Conservation (phyloP, 2,797 vertebrate species). For the Nyctibius grandis region DNA sequence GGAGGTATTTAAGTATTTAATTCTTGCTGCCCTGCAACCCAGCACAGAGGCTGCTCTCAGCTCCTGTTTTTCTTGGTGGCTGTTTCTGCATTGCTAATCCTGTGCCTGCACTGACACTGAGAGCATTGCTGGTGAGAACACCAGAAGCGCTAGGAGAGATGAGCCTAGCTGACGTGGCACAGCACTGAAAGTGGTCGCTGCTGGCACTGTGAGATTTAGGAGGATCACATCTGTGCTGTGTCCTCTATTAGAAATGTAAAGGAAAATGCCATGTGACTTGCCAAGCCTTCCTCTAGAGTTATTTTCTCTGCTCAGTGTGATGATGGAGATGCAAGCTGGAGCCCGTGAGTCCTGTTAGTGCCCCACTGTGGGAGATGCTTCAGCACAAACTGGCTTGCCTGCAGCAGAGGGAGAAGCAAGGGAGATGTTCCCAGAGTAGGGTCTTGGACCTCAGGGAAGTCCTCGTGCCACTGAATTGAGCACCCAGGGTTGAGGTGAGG, state of each 20-base stretch:
- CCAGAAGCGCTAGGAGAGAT: not conserved
- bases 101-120: not conserved
- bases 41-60: not conserved
- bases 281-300: not conserved
- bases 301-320: not conserved
- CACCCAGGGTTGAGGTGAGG: not conserved
- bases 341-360: not conserved
- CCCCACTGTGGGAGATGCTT: not conserved
- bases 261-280: not conserved
- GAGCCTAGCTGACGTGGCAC: not conserved
- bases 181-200: not conserved
- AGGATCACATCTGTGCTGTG: not conserved
- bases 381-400: not conserved
- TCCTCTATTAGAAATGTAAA: not conserved
- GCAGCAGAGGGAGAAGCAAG: not conserved
- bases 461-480: not conserved
- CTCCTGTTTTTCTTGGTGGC: not conserved
- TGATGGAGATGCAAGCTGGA: not conserved
- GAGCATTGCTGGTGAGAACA: not conserved
- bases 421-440: not conserved
- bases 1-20: not conserved
- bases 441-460: not conserved
- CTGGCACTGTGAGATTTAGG: not conserved
- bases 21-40: not conserved
- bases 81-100: not conserved